A percentile compares a stretch with the other conserved stretches of the same genome.
phyloP scores from a whole-genome alignment of 2,797 vertebrate species.

The Sebastes nivosus region DNA sequence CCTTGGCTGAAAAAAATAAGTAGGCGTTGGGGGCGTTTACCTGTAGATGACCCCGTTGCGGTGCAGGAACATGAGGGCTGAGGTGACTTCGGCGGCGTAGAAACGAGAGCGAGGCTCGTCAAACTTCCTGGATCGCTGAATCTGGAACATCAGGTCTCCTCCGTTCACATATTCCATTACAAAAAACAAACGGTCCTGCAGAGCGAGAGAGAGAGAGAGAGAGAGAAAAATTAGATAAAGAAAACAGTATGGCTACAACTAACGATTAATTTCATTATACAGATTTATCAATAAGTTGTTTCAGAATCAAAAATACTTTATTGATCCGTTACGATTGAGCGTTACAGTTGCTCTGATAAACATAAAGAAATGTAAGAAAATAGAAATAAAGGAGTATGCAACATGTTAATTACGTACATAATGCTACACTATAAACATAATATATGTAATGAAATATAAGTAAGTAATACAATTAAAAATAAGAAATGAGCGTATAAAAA shows the following conservation, averaged over 20 bases:
- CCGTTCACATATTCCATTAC: constrained; percentile 99
- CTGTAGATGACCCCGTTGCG: constrained; percentile 98
- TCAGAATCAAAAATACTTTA: neutral
- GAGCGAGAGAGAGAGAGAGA: constrained; percentile 34
- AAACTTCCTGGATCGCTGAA: constrained; percentile 97
- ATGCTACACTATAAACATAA: too few relatives aligned
- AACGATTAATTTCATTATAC: too few relatives aligned
- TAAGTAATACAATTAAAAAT: too few relatives aligned
- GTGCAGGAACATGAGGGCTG: constrained; percentile 98
- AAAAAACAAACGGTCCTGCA: constrained; percentile 97
- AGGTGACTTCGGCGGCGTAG: constrained; percentile 99
- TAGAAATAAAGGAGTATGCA: too few relatives aligned
- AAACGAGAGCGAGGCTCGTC: constrained; percentile 96
- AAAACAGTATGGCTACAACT: too few relatives aligned
- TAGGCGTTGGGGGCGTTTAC: constrained; percentile 68
- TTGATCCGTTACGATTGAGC: too few relatives aligned
- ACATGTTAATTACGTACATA: too few relatives aligned
- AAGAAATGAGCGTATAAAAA: too few relatives aligned
- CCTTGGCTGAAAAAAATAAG: neutral
- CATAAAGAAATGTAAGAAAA: too few relatives aligned
- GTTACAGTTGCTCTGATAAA: too few relatives aligned
- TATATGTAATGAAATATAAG: too few relatives aligned
- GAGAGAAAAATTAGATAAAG: too few relatives aligned
- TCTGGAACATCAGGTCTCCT: constrained; percentile 99
- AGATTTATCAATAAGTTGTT: neutral